Evolutionary conservation across 2,113 vertebrate genomes (phyloP), one percentile per base, ranked within the genome.

Genomic region (Myotis yumanensis): DNA sequence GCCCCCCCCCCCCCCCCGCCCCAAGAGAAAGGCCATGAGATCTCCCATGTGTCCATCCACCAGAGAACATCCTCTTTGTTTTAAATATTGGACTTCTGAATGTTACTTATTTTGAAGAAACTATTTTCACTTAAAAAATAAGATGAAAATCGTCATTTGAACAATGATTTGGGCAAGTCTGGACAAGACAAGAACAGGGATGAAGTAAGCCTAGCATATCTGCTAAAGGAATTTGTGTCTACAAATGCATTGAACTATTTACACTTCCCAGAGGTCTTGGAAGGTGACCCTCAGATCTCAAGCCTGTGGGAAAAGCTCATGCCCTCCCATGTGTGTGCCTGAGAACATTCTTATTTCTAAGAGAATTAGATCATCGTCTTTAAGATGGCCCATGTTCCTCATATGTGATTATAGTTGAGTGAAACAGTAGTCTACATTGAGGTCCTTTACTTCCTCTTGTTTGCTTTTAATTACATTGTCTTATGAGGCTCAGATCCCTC

Each of bases 91-190:
- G 28, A 20, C 23, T 87, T 30, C 9, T 89, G 46, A 85, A 57
- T 84, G 35, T n/a, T 69, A 88, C 22, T 81, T 87, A 88, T 72
- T 91, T 72, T 62, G 76, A 93, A 91, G 12, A 94, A 95, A 20
- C 71, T 7, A 71, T 93, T 96, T 92, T 6, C 9, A 77, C 4
- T 40, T 14, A 1, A 30, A 48, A 68, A 75, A 68, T 64, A 71
- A 20, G 7, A 35, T 71, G 20, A 72, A 92, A 79, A 72, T 80
- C 28, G 23, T 52, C 46, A 35, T 62, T 64, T 94, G 30, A 86
- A 4, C 16, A 37, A 83, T 16, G 37, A 51, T 40, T 66, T 84
- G 12, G 43, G 23, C 72, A 92, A 22, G 12, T 54, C 48, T 69
- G 62, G 6, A 62, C 22, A 40, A 94, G 28, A 35, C 1, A 51